Conservation (phyloP, 2,888 invertebrate species). For the Osmoderma eremita region DNA sequence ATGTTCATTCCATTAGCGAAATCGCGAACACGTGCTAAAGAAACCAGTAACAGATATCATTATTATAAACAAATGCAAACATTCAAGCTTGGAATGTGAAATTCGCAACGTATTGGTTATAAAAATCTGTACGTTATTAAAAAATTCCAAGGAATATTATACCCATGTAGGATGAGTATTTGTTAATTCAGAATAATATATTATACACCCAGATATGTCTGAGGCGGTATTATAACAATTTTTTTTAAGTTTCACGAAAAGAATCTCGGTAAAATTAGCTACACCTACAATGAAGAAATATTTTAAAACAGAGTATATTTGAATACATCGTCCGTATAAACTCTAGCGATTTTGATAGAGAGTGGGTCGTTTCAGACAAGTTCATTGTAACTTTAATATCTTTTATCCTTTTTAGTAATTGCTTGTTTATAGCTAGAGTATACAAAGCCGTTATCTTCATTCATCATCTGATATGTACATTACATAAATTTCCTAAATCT, state of each 20-base stretch:
- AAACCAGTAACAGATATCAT: not conserved
- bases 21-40: slow-evolving; percentile 16
- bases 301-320: not conserved
- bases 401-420: slow-evolving; percentile 13
- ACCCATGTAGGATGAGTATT: too few relatives aligned
- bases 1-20: slow-evolving; percentile 30
- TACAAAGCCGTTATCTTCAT: slow-evolving; percentile 1
- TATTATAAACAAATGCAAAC: slow-evolving; percentile 22
- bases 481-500: not conserved
- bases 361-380: not conserved
- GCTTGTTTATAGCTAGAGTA: not conserved
- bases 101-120: too few relatives aligned
- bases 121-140: too few relatives aligned
- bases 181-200: too few relatives aligned
- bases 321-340: not conserved
- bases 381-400: slow-evolving; percentile 24
- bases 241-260: too few relatives aligned
- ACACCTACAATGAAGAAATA: too few relatives aligned
- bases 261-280: too few relatives aligned
- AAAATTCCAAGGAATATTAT: too few relatives aligned
- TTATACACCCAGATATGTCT: too few relatives aligned
- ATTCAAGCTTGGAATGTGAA: not conserved
- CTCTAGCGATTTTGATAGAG: not conserved
- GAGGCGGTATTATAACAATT: too few relatives aligned
- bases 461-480: not conserved